Percentiles rank a stretch among this genome's conserved stretches.
Evolutionary conservation across 2,888 invertebrate species (phyloP).

Genomic region (Steromphala cineraria): DNA sequence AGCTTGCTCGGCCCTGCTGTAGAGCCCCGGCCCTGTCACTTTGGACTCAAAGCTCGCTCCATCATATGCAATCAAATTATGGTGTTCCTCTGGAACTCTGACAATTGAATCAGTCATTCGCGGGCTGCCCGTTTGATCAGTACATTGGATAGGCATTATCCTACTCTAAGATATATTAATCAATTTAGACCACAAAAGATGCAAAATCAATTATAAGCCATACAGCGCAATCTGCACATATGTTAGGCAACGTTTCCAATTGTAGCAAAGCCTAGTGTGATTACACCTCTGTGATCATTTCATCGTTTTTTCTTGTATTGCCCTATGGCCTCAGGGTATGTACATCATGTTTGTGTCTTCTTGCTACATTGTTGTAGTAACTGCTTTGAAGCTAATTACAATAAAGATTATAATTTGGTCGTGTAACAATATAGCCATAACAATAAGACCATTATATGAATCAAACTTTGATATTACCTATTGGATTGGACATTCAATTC

Average conservation of each 20-base stretch:
- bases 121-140: neutral
- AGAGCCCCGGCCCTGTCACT: neutral
- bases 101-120: neutral
- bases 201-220: neutral
- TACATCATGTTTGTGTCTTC: no score
- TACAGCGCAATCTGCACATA: neutral
- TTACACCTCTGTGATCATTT: neutral
- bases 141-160: neutral
- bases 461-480: no score
- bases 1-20: neutral
- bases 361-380: no score
- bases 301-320: neutral
- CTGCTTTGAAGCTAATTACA: no score
- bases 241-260: neutral
- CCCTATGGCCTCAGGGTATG: neutral
- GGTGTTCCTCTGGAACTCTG: neutral
- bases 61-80: constrained; percentile 20
- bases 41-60: neutral
- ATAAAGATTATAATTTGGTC: no score
- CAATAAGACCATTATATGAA: no score
- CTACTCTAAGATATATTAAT: neutral
- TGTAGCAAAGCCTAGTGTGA: neutral
- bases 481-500: no score
- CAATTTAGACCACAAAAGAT: constrained; percentile 14
- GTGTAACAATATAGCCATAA: no score